Base-by-base conservation (phyloP, 2,113 vertebrate species). In the Solea senegalensis region DNA sequence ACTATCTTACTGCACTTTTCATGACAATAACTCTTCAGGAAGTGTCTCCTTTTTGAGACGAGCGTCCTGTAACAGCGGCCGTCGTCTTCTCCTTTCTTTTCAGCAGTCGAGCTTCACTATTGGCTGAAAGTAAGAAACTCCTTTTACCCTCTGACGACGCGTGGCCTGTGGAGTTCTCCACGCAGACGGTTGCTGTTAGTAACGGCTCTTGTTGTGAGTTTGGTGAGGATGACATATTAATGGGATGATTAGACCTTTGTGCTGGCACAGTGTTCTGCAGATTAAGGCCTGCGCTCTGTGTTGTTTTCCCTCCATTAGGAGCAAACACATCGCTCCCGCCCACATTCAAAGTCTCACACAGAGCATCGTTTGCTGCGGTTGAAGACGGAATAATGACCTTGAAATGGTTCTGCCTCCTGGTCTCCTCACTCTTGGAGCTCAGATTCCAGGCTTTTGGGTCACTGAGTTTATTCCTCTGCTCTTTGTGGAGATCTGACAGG, bases 11-110 rank as follows among this genome's bases (percentile, higher is more conserved):
- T 74, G 61, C 43, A 13, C 44, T 13, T 44, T 7, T 59, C 14
- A 68, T 43, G 41, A 3, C 7, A 28, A 9, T 87, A 94, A 94
- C 91, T 95, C 95, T 81, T 95, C 95, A 60, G 95, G 95, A 80
- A 95, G 95, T 0, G 95, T 92, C 65, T 96, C 93, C 78, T 94
- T 93, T 0, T 94, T 96, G 65, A 96, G 93, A 56, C 95, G 92
- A 7, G 93, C 92, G 44, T 90, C 91, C 82, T 95, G 90, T n/a
- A 95, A 6, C 50, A 60, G 45, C 11, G 57, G 73, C 34, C 5
- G 34, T 34, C 5, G 34, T 34, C 34, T 34, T 34, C 1, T 90
- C 94, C 61, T 90, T 93, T 21, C 84, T 87, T 14, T 88, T 94
- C 81, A 95, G 69, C 11, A 94, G 92, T 0, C 93, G 91, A 65